phyloP scores from a whole-genome alignment of 2,113 vertebrate species.

The Clinocottus analis region DNA sequence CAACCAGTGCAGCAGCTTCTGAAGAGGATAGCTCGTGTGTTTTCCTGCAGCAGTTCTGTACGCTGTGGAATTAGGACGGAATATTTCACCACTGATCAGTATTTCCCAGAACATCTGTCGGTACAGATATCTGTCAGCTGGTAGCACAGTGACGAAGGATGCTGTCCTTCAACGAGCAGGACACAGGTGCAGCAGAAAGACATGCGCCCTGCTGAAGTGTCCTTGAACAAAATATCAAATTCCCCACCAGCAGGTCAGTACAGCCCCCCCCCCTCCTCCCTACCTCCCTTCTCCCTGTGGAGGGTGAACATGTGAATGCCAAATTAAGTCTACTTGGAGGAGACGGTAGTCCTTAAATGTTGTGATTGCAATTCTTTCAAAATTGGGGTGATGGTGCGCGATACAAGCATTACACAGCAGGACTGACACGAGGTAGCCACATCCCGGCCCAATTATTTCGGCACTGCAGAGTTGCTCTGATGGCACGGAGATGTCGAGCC shows the following conservation, averaged over 20 bases:
- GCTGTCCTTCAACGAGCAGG: slow-evolving; percentile 12
- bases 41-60: slow-evolving; percentile 2
- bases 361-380: slow-evolving; percentile 1
- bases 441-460: background rate
- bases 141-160: background rate
- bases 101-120: slow-evolving; percentile 52
- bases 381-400: background rate
- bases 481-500: background rate
- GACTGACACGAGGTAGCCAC: background rate
- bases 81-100: slow-evolving; percentile 31
- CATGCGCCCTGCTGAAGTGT: slow-evolving; percentile 7
- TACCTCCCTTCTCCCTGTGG: too few species aligned
- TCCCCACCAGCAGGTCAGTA: background rate
- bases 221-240: slow-evolving; percentile 12
- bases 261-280: background rate
- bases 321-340: background rate
- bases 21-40: background rate
- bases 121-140: slow-evolving; percentile 46
- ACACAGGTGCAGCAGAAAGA: slow-evolving; percentile 23
- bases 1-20: background rate
- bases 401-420: background rate
- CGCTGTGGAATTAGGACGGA: background rate
- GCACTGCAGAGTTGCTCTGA: background rate
- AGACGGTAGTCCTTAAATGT: background rate
- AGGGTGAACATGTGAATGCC: background rate